phyloP scores from a whole-genome alignment of 2,797 vertebrate genomes.

The Pangasius larnaudii region DNA sequence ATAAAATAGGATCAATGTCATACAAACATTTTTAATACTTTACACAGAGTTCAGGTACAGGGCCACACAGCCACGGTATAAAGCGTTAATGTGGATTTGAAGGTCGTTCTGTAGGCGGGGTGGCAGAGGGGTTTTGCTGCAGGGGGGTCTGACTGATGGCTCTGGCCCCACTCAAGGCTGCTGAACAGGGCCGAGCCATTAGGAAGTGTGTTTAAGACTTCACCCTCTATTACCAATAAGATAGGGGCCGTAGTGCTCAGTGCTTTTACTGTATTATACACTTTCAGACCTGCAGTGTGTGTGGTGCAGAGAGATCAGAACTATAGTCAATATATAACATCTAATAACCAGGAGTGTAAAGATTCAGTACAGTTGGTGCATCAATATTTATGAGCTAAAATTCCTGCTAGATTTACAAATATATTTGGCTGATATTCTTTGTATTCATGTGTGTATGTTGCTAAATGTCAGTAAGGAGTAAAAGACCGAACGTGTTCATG shows the following conservation, averaged over 20 bases:
- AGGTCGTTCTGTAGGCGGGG: not conserved
- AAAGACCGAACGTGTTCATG: not conserved
- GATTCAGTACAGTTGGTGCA: not conserved
- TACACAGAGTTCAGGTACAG: not conserved
- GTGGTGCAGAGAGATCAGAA: not conserved
- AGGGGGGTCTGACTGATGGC: constrained; percentile 6
- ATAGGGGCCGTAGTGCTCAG: not conserved
- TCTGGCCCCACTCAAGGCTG: constrained; percentile 2
- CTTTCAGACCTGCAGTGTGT: not conserved
- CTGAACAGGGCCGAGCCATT: constrained; percentile 18
- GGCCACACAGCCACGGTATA: not conserved
- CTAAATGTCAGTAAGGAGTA: not conserved
- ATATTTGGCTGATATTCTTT: not conserved
- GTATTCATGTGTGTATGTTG: not conserved
- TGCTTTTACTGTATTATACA: constrained; percentile 17
- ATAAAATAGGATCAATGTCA: not conserved
- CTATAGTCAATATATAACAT: not conserved
- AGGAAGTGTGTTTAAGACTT: constrained; percentile 34
- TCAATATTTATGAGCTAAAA: not conserved
- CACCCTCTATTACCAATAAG: constrained; percentile 26
- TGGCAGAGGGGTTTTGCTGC: not conserved
- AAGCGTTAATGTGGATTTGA: not conserved
- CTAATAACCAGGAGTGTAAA: not conserved
- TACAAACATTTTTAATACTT: not conserved
- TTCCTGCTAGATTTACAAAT: not conserved